These are phyloP conservation scores for Australoheros scitulus DNA, from an alignment of 2,113 vertebrate genomes.

Conservation along the genomic window DNA sequence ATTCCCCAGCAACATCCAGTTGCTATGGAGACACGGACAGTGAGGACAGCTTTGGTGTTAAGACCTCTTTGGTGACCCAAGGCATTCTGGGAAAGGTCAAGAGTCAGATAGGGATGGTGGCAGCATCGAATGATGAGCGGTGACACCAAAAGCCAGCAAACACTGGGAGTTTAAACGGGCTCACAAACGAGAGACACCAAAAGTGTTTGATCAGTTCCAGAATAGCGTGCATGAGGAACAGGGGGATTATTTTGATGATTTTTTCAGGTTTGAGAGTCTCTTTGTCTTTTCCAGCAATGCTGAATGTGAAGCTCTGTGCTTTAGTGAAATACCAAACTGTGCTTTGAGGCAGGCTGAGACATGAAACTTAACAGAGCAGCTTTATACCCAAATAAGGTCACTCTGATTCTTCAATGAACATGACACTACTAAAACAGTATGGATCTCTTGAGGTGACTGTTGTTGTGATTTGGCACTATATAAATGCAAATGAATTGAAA, in stretches of 20 bases:
- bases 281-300: constrained; percentile 21
- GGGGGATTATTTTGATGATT: not conserved
- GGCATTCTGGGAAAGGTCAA: constrained; percentile 76
- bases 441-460: not conserved
- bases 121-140: constrained; percentile 69
- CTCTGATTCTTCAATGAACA: not conserved
- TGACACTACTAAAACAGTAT: not conserved
- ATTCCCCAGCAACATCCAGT: constrained; percentile 76
- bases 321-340: constrained; percentile 3
- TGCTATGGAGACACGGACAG: constrained; percentile 82
- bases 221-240: not conserved
- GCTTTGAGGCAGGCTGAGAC: not conserved
- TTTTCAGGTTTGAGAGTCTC: constrained; percentile 8
- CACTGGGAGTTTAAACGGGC: not conserved
- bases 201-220: not conserved
- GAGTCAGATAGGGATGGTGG: constrained; percentile 71
- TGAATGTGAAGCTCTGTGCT: constrained; percentile 13
- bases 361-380: not conserved
- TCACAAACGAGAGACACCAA: not conserved
- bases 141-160: constrained; percentile 59
- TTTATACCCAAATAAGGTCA: not conserved
- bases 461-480: too few relatives aligned
- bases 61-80: constrained; percentile 62
- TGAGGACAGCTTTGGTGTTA: constrained; percentile 76
- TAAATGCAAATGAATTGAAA: not conserved